phyloP scores from a whole-genome alignment of 2,888 invertebrate genomes.

The Noctuana brunneofusca region DNA sequence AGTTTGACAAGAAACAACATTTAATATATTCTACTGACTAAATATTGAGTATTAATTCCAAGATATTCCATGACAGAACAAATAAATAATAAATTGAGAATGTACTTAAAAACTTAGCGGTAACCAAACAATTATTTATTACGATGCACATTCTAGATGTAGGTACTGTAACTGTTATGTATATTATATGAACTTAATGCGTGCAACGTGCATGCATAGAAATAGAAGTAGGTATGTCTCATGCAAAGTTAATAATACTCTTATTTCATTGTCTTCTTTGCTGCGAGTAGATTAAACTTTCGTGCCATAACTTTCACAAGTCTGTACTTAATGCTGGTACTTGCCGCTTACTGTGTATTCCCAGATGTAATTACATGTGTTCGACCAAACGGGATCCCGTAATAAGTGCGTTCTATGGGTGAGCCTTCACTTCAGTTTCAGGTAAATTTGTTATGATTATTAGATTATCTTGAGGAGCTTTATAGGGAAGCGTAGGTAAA shows the following conservation, averaged over 20 bases:
- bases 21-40: too few relatives aligned
- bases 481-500: not conserved
- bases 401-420: not conserved
- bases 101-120: too few relatives aligned
- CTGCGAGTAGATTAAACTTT: constrained; percentile 2
- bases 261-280: not conserved
- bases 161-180: too few relatives aligned
- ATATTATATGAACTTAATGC: too few relatives aligned
- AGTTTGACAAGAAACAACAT: too few relatives aligned
- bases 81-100: too few relatives aligned
- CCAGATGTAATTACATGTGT: constrained; percentile 5
- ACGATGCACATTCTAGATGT: too few relatives aligned
- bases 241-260: not conserved
- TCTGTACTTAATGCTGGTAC: not conserved
- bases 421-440: not conserved
- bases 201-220: too few relatives aligned
- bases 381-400: not conserved
- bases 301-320: constrained; percentile 3
- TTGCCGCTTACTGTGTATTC: constrained; percentile 1
- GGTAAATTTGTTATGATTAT: constrained; percentile 5
- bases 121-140: too few relatives aligned
- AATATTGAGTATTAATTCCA: too few relatives aligned
- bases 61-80: too few relatives aligned
- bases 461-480: not conserved
- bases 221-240: not conserved